These are phyloP conservation scores for Chaetorhynchus papuensis DNA, from an alignment of 2,113 vertebrate genomes.

Conservation along the genomic window DNA sequence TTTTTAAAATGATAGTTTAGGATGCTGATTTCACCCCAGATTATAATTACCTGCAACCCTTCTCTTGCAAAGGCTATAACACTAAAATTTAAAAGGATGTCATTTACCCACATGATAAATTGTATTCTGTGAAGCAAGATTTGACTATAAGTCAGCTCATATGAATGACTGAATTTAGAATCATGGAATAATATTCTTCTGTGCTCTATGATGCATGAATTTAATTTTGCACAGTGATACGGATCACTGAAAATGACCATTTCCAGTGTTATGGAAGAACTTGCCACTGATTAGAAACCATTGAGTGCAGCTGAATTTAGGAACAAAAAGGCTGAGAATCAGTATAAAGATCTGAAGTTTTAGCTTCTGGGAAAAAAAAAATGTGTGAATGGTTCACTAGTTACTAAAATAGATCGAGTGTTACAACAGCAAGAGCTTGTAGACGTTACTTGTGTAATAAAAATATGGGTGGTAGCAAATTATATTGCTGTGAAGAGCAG, in stretches of 20 bases:
- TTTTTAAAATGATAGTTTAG: not conserved
- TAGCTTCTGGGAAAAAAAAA: not conserved
- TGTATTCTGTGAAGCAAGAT: not conserved
- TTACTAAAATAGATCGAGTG: conserved; percentile 8
- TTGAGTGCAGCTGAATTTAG: not conserved
- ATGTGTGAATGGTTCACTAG: not conserved
- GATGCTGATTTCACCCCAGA: not conserved
- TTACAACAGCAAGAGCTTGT: conserved; percentile 21
- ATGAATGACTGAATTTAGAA: conserved; percentile 1
- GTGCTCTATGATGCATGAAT: conserved; percentile 25
- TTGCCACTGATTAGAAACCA: not conserved
- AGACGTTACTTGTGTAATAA: conserved; percentile 20
- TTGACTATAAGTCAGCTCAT: not conserved
- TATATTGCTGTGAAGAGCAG: conserved; percentile 39
- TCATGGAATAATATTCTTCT: not conserved
- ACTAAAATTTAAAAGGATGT: not conserved
- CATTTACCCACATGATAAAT: not conserved
- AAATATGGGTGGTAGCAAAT: conserved; percentile 43
- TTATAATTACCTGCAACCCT: not conserved
- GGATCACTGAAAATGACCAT: conserved; percentile 19
- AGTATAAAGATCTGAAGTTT: not conserved
- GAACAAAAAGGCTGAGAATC: not conserved
- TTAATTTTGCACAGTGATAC: not conserved
- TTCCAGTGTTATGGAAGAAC: not conserved
- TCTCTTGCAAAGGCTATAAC: not conserved